phyloP scores from a whole-genome alignment of 2,797 vertebrate genomes.

The Phrynocephalus forsythii region DNA sequence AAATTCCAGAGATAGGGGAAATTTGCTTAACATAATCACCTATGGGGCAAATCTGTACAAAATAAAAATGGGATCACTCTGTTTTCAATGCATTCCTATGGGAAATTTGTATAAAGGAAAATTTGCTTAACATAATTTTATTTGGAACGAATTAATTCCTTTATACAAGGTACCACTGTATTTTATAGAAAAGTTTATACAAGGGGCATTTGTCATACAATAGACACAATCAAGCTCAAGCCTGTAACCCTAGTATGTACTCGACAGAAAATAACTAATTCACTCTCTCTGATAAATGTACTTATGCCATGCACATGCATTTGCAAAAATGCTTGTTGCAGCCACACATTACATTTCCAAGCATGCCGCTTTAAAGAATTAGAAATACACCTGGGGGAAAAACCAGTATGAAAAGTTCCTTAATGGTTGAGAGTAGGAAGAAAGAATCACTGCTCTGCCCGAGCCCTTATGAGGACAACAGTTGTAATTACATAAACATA shows the following conservation, averaged over 20 bases:
- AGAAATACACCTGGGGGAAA: too few species aligned
- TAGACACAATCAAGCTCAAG: background rate
- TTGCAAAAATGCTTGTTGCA: background rate
- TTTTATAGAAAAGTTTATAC: background rate
- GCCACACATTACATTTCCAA: background rate
- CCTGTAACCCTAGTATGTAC: background rate
- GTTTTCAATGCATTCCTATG: too few species aligned
- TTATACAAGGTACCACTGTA: background rate
- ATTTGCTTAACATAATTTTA: too few species aligned
- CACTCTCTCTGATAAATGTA: background rate
- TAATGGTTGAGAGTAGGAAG: too few species aligned
- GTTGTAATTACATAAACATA: constrained; percentile 68
- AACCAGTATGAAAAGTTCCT: too few species aligned
- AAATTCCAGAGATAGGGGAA: too few species aligned
- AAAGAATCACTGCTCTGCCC: constrained; percentile 2
- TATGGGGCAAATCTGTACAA: too few species aligned
- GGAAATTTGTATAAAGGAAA: too few species aligned
- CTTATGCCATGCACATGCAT: background rate
- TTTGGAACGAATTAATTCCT: too few species aligned
- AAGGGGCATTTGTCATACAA: background rate
- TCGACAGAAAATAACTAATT: background rate
- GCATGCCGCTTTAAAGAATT: background rate
- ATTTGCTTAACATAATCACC: too few species aligned
- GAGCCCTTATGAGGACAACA: constrained; percentile 61
- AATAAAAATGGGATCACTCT: too few species aligned